phyloP scores from a whole-genome alignment of 1,140 invertebrate species.

The Coboldia fuscipes region DNA sequence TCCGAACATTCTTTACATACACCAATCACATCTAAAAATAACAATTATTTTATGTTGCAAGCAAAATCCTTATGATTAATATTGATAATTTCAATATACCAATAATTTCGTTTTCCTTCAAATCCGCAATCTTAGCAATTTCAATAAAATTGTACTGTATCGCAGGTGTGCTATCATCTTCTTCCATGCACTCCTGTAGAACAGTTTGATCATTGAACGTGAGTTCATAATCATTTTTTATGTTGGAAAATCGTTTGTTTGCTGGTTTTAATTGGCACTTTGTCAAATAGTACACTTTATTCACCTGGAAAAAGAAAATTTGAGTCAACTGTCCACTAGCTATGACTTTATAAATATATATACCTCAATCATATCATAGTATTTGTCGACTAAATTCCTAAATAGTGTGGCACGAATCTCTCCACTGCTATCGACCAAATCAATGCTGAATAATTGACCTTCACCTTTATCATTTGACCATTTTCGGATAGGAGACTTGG shows the following conservation, averaged over 20 bases:
- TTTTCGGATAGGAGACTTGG: slow-evolving; percentile 58
- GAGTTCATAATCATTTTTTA: slow-evolving; percentile 95
- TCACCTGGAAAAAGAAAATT: slow-evolving; percentile 28
- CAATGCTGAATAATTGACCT: slow-evolving; percentile 85
- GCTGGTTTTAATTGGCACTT: slow-evolving; percentile 67
- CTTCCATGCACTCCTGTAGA: slow-evolving; percentile 44
- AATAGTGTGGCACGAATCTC: slow-evolving; percentile 93
- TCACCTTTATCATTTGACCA: slow-evolving; percentile 85
- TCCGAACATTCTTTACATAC: slow-evolving; percentile 61
- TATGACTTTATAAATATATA: slow-evolving; percentile 8
- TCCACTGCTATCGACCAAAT: slow-evolving; percentile 80
- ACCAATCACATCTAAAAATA: slow-evolving; percentile 66
- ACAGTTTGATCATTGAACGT: slow-evolving; percentile 64
- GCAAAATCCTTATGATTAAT: too few species aligned
- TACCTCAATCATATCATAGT: slow-evolving; percentile 74
- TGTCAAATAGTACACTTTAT: slow-evolving; percentile 76
- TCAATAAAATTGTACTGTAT: slow-evolving; percentile 67
- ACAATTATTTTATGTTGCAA: slow-evolving; percentile 5
- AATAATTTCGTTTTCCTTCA: slow-evolving; percentile 40
- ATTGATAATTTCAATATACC: slow-evolving; percentile 30
- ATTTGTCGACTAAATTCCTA: slow-evolving; percentile 74
- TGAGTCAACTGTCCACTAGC: slow-evolving; percentile 1
- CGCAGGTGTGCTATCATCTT: slow-evolving; percentile 43
- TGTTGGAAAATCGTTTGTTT: slow-evolving; percentile 66
- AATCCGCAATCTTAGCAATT: slow-evolving; percentile 50